These are phyloP conservation scores for Augiades crinisus DNA, from an alignment of 2,888 invertebrate species.

Conservation along the genomic window DNA sequence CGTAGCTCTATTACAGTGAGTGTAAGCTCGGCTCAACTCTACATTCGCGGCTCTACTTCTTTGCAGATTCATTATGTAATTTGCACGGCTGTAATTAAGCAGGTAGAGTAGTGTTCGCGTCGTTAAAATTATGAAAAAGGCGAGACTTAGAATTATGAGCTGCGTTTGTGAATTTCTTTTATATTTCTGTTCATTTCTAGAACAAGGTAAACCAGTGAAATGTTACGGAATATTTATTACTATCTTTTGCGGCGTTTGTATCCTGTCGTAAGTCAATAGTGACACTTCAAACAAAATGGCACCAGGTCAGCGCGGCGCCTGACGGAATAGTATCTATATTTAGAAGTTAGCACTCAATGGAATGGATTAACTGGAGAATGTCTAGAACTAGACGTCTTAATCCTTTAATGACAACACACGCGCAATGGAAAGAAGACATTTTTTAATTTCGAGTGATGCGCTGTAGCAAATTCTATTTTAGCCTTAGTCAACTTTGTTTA, in stretches of 20 bases:
- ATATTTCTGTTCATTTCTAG: not conserved
- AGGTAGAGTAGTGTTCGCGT: slow-evolving; percentile 4
- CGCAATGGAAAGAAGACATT: too few relatives aligned
- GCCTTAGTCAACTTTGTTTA: too few relatives aligned
- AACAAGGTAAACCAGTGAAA: not conserved
- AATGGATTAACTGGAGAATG: too few relatives aligned
- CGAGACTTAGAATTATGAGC: slow-evolving; percentile 2
- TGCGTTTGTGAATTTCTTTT: slow-evolving; percentile 6
- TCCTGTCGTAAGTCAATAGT: too few relatives aligned
- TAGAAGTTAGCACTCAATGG: not conserved
- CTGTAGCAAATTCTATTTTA: too few relatives aligned
- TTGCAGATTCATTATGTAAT: slow-evolving; percentile 18
- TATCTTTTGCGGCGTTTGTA: too few relatives aligned
- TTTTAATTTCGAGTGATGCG: too few relatives aligned
- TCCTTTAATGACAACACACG: too few relatives aligned
- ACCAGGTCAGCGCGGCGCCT: too few relatives aligned
- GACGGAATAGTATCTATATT: not conserved
- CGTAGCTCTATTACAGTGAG: slow-evolving; percentile 3
- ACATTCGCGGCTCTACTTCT: not conserved
- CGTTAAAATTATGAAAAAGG: slow-evolving; percentile 16
- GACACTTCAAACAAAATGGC: too few relatives aligned
- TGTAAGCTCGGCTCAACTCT: not conserved
- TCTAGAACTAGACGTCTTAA: too few relatives aligned
- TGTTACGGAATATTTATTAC: too few relatives aligned
- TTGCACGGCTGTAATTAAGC: slow-evolving; percentile 16